phyloP scores from a whole-genome alignment of 2,888 invertebrate species.

The Eupeodes latifasciatus region DNA sequence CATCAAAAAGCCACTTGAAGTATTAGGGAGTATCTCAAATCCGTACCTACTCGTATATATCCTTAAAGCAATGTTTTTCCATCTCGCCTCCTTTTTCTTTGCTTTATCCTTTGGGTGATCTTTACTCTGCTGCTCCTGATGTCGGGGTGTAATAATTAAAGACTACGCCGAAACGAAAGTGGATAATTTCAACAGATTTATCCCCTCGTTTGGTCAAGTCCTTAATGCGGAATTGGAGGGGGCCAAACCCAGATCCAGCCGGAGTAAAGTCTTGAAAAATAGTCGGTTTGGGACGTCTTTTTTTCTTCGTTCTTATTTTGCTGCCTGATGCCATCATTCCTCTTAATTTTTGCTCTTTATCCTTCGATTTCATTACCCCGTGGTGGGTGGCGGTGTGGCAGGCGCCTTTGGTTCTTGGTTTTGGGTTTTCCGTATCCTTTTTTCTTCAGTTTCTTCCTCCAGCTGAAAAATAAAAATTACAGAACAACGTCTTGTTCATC shows the following conservation, averaged over 20 bases:
- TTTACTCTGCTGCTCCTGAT: slow-evolving; percentile 23
- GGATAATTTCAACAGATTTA: slow-evolving; percentile 77
- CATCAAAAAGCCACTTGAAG: slow-evolving; percentile 83
- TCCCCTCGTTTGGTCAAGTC: slow-evolving; percentile 76
- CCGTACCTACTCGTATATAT: slow-evolving; percentile 1
- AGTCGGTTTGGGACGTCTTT: slow-evolving; percentile 41
- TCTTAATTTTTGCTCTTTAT: slow-evolving; percentile 72
- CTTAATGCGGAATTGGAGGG: slow-evolving; percentile 26
- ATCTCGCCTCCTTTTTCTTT: slow-evolving; percentile 10
- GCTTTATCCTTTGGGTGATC: slow-evolving; percentile 62
- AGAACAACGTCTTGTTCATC: slow-evolving; percentile 68
- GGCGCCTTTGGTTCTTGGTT: slow-evolving; percentile 55
- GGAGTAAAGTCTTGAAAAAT: slow-evolving; percentile 43
- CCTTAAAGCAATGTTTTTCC: slow-evolving; percentile 57
- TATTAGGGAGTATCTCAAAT: slow-evolving; percentile 48
- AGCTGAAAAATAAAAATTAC: slow-evolving; percentile 1
- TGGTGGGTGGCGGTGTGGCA: too few species aligned
- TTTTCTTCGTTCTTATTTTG: neutral
- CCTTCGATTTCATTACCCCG: slow-evolving; percentile 75
- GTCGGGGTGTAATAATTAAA: slow-evolving; percentile 73
- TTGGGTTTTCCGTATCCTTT: slow-evolving; percentile 49
- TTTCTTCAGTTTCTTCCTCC: slow-evolving; percentile 18
- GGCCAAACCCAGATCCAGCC: neutral
- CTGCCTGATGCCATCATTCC: slow-evolving; percentile 47
- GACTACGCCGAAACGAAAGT: slow-evolving; percentile 71